Evolutionary conservation across 2,797 vertebrate genomes (phyloP).

Genomic region (Xenopus petersii): DNA sequence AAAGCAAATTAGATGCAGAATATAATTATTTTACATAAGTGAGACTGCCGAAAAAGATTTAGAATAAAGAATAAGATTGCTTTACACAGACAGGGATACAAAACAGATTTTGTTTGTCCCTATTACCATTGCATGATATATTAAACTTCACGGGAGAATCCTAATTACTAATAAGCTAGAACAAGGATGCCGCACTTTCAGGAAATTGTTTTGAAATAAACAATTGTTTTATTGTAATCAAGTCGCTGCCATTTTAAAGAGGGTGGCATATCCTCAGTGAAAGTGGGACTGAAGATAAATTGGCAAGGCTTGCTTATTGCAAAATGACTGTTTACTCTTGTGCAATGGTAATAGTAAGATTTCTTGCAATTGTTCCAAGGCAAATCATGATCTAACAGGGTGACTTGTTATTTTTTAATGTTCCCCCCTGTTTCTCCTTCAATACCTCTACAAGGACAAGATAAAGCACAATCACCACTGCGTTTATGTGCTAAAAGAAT

Average conservation of each 20-base stretch:
- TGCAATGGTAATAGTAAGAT: constrained; percentile 39
- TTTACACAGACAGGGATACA: constrained; percentile 4
- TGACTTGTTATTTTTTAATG: constrained; percentile 43
- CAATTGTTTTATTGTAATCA: constrained; percentile 38
- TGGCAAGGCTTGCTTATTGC: not conserved
- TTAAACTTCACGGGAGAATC: constrained; percentile 7
- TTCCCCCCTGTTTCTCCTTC: constrained; percentile 52
- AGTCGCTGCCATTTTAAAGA: constrained; percentile 20
- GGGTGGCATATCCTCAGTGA: fast-evolving
- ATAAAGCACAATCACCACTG: constrained; percentile 52
- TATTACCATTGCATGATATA: constrained; percentile 16
- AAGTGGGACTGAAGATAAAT: not conserved
- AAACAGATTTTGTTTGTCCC: not conserved
- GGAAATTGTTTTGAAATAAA: constrained; percentile 32
- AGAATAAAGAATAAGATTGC: constrained; percentile 7
- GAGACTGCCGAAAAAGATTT: constrained; percentile 7
- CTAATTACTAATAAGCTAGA: constrained; percentile 24
- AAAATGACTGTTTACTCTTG: constrained; percentile 32
- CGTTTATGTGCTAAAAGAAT: constrained; percentile 50
- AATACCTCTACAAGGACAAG: constrained; percentile 54
- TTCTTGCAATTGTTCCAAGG: constrained; percentile 51
- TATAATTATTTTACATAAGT: constrained; percentile 8
- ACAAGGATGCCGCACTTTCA: constrained; percentile 15
- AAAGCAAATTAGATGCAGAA: constrained; percentile 5
- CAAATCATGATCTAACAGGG: constrained; percentile 55